These are phyloP conservation scores for Chymomyza amoena DNA, from an alignment of 2,888 invertebrate species.

Conservation along the genomic window DNA sequence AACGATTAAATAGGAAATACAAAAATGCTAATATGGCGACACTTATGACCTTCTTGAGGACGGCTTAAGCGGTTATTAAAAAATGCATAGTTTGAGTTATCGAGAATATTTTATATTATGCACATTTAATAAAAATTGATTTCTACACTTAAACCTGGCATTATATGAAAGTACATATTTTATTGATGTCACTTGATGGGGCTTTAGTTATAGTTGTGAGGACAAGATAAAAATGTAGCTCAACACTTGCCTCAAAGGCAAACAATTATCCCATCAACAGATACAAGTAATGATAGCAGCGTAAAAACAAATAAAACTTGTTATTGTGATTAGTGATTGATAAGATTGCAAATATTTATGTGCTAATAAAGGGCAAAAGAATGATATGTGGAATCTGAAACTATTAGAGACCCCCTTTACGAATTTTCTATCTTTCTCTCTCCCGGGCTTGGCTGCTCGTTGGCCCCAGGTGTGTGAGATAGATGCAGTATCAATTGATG, in stretches of 20 bases:
- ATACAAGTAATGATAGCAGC: constrained; percentile 32
- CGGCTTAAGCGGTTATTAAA: too few relatives aligned
- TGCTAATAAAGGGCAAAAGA: neutral
- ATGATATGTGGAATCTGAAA: neutral
- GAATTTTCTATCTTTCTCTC: too few relatives aligned
- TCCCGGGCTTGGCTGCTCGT: neutral
- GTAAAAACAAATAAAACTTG: constrained; percentile 6
- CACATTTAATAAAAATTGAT: too few relatives aligned
- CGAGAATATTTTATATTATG: too few relatives aligned
- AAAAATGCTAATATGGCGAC: too few relatives aligned
- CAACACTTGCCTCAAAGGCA: constrained; percentile 20
- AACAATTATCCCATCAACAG: constrained; percentile 21
- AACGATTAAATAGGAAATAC: too few relatives aligned
- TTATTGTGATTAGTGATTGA: constrained; percentile 32
- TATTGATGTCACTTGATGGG: neutral
- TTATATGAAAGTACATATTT: too few relatives aligned
- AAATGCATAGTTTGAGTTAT: too few relatives aligned
- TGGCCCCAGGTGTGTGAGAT: neutral
- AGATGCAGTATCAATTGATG: neutral
- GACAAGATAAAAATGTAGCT: constrained; percentile 1
- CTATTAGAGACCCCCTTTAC: too few relatives aligned
- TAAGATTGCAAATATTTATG: constrained; percentile 50
- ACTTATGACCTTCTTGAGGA: too few relatives aligned
- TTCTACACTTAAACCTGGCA: too few relatives aligned
- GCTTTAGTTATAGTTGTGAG: neutral